Evolutionary conservation across 2,797 vertebrate genomes (phyloP).

Genomic region (Zalophus californianus): DNA sequence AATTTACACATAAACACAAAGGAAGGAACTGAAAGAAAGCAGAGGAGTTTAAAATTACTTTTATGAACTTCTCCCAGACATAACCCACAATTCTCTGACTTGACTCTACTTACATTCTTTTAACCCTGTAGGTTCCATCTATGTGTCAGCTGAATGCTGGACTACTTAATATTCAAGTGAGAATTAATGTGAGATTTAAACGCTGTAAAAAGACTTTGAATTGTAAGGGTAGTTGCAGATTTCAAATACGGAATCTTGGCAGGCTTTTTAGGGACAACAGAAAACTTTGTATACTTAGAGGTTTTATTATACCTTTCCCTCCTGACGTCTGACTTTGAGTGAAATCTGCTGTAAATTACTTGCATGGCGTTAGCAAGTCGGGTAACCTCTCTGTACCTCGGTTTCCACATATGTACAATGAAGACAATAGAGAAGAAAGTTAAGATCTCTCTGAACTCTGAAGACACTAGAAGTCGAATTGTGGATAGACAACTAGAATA

Average conservation of each 20-base stretch:
- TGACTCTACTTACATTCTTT: conserved; percentile 61
- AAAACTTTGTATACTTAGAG: not conserved
- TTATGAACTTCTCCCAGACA: conserved; percentile 85
- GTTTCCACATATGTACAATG: not conserved
- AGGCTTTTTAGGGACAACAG: not conserved
- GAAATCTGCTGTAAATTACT: not conserved
- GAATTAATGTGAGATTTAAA: not conserved
- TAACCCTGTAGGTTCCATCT: conserved; percentile 86
- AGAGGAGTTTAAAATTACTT: conserved; percentile 86
- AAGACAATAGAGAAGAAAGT: not conserved
- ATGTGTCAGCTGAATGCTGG: not conserved
- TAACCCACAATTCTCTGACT: conserved; percentile 75
- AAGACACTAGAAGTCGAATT: not conserved
- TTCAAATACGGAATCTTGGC: not conserved
- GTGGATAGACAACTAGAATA: not conserved
- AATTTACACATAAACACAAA: conserved; percentile 47
- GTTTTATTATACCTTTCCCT: not conserved
- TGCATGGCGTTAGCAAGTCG: not conserved
- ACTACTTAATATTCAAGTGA: not conserved
- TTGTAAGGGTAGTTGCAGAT: not conserved
- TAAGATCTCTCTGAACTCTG: not conserved
- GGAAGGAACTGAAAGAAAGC: conserved; percentile 75
- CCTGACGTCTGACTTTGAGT: not conserved
- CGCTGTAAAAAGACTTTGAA: not conserved
- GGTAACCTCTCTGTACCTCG: not conserved